These are phyloP conservation scores for Brachyopa scutellaris DNA, from an alignment of 2,888 invertebrate species.

Conservation along the genomic window DNA sequence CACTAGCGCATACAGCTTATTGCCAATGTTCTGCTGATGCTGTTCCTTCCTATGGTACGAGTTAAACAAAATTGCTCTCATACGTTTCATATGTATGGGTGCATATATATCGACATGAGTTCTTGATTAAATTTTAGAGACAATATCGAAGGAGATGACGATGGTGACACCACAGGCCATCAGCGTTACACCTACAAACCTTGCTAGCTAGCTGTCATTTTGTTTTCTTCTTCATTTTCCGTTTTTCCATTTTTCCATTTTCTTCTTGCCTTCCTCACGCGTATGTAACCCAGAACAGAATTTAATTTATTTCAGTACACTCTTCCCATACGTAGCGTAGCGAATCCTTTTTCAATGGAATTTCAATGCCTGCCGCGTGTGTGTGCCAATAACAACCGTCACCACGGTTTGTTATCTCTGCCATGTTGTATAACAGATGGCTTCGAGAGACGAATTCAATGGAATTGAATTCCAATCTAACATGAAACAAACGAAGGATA, in stretches of 20 bases:
- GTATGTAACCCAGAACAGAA: no score
- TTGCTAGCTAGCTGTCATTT: not conserved
- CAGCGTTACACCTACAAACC: not conserved
- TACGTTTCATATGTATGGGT: no score
- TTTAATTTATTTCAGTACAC: conserved; percentile 52
- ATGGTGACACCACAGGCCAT: no score
- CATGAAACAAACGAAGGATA: not conserved
- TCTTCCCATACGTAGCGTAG: not conserved
- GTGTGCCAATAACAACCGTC: conserved; percentile 6
- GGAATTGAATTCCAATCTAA: conserved; percentile 27
- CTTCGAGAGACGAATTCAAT: conserved; percentile 41
- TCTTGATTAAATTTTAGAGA: conserved; percentile 62
- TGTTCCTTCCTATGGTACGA: conserved; percentile 4
- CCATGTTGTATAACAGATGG: conserved; percentile 29
- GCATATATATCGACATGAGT: conserved; percentile 36
- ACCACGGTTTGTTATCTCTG: conserved; percentile 31
- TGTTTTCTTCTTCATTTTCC: conserved; percentile 16
- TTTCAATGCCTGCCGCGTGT: conserved; percentile 47
- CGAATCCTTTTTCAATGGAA: conserved; percentile 58
- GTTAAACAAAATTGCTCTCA: conserved; percentile 27
- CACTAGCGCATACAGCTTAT: no score
- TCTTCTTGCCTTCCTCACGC: no score
- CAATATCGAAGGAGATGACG: conserved; percentile 28
- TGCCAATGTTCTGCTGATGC: no score
- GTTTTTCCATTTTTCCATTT: no score